A percentile compares a stretch with the other conserved stretches of the same genome.
Conservation (phyloP, 2,797 vertebrate species). For the Macropodus opercularis region DNA sequence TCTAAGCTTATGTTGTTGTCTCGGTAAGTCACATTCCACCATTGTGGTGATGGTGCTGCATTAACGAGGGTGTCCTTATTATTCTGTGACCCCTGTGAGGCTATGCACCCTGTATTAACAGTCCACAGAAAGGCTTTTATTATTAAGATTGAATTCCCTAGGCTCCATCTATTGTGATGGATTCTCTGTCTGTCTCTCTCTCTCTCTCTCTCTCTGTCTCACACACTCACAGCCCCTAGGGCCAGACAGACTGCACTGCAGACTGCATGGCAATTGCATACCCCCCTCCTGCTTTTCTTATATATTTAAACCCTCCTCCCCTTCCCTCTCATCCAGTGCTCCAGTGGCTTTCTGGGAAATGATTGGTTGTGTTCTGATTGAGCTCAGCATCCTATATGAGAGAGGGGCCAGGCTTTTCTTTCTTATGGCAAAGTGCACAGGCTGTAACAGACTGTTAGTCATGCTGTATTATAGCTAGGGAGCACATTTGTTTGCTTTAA, state of each 20-base stretch:
- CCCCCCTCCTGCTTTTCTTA: conserved; percentile 56
- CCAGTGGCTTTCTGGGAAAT: conserved; percentile 45
- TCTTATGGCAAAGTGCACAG: conserved; percentile 10
- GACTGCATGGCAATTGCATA: conserved; percentile 80
- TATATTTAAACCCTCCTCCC: conserved; percentile 37
- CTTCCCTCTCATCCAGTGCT: conserved; percentile 3
- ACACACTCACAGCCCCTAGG: conserved; percentile 40
- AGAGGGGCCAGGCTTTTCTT: conserved; percentile 16
- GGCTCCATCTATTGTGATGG: conserved; percentile 60
- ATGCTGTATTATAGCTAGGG: conserved; percentile 5
- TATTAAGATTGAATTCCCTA: conserved; percentile 64
- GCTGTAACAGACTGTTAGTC: conserved; percentile 22
- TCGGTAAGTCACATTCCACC: conserved; percentile 58
- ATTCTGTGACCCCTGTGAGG: conserved; percentile 32
- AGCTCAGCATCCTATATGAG: conserved; percentile 9
- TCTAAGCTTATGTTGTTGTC: conserved; percentile 9
- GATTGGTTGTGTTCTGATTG: conserved; percentile 35
- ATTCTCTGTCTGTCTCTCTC: conserved; percentile 43
- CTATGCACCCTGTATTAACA: conserved; percentile 40
- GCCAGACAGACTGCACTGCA: conserved; percentile 72
- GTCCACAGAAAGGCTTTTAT: conserved; percentile 44
- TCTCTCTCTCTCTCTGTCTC: conserved; percentile 18
- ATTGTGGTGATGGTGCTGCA: conserved; percentile 45
- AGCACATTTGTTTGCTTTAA: conserved; percentile 12
- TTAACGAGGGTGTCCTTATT: conserved; percentile 50